A percentile compares a stretch with the other conserved stretches of the same genome.
Conservation (phyloP, 2,113 vertebrate genomes). For the Coptodon rendalli region DNA sequence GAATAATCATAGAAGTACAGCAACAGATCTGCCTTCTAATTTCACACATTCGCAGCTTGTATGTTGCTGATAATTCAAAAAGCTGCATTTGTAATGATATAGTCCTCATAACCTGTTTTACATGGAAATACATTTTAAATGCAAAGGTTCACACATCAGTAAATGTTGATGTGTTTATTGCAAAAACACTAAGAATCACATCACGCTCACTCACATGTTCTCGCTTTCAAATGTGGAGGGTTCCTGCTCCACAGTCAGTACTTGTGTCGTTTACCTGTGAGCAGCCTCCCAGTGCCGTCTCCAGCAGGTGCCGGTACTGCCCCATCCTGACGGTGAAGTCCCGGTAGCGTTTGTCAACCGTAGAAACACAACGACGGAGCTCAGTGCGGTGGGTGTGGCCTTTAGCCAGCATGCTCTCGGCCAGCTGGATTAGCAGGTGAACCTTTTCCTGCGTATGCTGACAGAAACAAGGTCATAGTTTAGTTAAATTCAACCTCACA, state of each 20-base stretch:
- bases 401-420: conserved; percentile 95
- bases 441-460: conserved; percentile 98
- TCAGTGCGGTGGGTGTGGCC: conserved; percentile 91
- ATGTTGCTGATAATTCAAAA: neutral
- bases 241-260: neutral
- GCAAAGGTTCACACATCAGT: neutral
- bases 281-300: conserved; percentile 87
- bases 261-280: conserved; percentile 71
- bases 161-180: neutral
- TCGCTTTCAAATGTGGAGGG: neutral
- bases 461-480: neutral
- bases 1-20: neutral
- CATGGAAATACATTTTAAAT: neutral
- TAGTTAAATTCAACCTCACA: neutral
- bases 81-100: neutral
- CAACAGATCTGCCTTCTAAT: neutral
- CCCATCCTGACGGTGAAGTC: conserved; percentile 94
- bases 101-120: neutral
- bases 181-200: neutral
- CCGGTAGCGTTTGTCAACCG: conserved; percentile 91
- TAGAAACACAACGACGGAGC: conserved; percentile 93
- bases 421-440: conserved; percentile 93
- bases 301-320: conserved; percentile 89
- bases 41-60: neutral
- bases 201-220: neutral